Percentiles rank a stretch among this genome's conserved stretches.
Evolutionary conservation across 2,888 invertebrate genomes (phyloP).

Genomic region (Drosophila demipolita): DNA sequence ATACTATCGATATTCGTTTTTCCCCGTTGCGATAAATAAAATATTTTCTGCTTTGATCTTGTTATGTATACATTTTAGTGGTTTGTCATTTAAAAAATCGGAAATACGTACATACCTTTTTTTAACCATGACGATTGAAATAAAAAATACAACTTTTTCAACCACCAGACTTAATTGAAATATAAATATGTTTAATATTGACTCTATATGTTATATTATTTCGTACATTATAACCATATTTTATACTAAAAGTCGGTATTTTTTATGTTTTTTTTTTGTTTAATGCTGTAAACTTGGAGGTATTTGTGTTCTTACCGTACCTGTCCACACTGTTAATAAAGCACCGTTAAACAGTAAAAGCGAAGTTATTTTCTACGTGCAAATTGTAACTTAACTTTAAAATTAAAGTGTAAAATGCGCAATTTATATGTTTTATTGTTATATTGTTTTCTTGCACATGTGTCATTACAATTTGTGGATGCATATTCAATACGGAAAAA

Average conservation of each 20-base stretch:
- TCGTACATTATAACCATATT: not conserved
- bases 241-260: not conserved
- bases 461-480: slow-evolving; percentile 10
- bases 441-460: slow-evolving; percentile 32
- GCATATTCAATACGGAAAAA: slow-evolving; percentile 60
- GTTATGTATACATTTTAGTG: not conserved
- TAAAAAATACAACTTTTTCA: not conserved
- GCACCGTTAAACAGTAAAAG: slow-evolving; percentile 42
- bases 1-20: slow-evolving; percentile 33
- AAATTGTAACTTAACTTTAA: not conserved
- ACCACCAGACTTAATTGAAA: not conserved
- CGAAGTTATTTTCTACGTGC: not conserved
- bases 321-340: slow-evolving; percentile 41
- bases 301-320: not conserved
- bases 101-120: too few relatives aligned
- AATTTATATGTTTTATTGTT: slow-evolving; percentile 17
- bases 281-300: not conserved
- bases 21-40: slow-evolving; percentile 2
- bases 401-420: slow-evolving; percentile 23
- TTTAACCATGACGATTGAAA: not conserved
- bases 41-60: not conserved
- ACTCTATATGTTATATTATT: not conserved
- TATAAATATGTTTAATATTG: not conserved
- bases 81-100: not conserved
- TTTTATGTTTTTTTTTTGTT: not conserved